Evolutionary conservation across 53 echinoderm and acorn worm species (phyloP).

Genomic region (Stichopus horrens): DNA sequence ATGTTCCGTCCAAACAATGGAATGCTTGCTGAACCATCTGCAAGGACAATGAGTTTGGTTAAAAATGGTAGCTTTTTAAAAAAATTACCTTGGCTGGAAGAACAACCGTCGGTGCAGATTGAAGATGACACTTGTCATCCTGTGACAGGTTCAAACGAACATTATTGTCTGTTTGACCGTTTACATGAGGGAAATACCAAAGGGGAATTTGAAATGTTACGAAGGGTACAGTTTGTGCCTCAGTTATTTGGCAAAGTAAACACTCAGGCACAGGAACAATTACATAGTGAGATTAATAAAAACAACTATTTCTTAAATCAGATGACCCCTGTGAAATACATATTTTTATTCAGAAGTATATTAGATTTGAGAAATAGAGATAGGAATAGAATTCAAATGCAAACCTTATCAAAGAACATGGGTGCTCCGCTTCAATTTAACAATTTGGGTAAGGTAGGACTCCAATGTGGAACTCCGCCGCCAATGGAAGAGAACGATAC

Average conservation of each 20-base stretch:
- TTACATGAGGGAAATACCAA: conserved; percentile 18
- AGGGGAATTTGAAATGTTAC: background rate
- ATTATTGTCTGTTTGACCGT: conserved; percentile 25
- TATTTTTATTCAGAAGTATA: conserved; percentile 29
- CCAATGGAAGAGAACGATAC: too few relatives aligned
- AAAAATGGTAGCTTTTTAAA: background rate
- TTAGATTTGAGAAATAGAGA: conserved; percentile 26
- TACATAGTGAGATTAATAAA: conserved; percentile 16
- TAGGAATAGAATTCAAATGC: background rate
- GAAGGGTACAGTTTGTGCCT: conserved; percentile 11
- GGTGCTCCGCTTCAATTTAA: background rate
- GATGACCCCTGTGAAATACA: conserved; percentile 1
- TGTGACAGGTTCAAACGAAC: background rate
- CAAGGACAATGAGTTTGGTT: background rate
- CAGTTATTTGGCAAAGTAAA: conserved; percentile 2
- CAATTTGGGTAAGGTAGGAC: background rate
- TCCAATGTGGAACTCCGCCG: too few relatives aligned
- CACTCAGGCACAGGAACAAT: conserved; percentile 33
- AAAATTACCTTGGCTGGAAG: background rate
- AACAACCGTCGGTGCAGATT: background rate
- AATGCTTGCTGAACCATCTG: conserved; percentile 7
- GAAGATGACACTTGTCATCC: background rate
- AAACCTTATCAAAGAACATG: background rate
- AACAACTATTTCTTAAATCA: conserved; percentile 24
- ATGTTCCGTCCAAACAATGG: conserved; percentile 26